Conservation (phyloP, 2,888 invertebrate species). For the Spodoptera picta region DNA sequence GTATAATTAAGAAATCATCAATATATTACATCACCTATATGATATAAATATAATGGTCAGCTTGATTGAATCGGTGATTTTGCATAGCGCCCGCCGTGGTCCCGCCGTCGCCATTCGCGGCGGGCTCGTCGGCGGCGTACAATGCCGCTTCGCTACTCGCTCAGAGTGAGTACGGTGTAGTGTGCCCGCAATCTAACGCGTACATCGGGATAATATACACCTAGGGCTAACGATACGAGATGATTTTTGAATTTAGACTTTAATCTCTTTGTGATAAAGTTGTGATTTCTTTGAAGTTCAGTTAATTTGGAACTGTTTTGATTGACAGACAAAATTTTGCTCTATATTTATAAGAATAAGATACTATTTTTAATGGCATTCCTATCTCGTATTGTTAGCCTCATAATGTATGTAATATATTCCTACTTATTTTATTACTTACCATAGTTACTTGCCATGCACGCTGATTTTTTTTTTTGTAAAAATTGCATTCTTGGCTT, state of each 20-base stretch:
- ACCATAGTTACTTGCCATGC: conserved; percentile 12
- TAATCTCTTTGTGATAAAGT: no score
- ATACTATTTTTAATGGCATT: no score
- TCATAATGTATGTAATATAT: no score
- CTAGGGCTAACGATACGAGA: no score
- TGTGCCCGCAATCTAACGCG: conserved; percentile 26
- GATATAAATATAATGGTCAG: conserved; percentile 7
- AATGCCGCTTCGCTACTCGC: conserved; percentile 94
- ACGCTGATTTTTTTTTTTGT: conserved; percentile 22
- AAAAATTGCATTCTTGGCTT: no score
- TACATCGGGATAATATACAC: conserved; percentile 10
- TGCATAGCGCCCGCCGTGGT: conserved; percentile 64
- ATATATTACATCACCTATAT: background rate
- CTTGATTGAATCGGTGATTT: conserved; percentile 36
- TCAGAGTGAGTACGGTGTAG: conserved; percentile 92
- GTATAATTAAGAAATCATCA: no score
- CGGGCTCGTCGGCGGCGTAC: conserved; percentile 86
- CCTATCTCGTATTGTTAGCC: no score
- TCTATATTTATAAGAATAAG: no score
- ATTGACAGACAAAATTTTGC: no score
- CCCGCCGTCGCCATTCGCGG: conserved; percentile 71
- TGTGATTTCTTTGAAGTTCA: no score
- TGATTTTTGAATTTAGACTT: no score
- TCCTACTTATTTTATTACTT: background rate
- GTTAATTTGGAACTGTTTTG: no score